These are phyloP conservation scores for Hyles vespertilio DNA, from an alignment of 1,140 invertebrate species.

Conservation along the genomic window DNA sequence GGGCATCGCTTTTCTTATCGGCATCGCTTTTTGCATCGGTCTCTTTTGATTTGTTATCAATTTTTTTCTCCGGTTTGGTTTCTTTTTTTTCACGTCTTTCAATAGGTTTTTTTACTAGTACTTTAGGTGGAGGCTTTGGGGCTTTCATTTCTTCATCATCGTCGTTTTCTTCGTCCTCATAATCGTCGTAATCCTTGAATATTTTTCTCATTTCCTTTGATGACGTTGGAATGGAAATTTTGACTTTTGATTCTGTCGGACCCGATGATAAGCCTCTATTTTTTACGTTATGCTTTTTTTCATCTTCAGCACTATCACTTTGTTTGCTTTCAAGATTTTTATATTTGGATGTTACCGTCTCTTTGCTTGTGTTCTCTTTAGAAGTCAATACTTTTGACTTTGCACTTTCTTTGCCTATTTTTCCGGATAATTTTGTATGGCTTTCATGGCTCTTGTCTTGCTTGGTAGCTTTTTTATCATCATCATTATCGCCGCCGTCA, in stretches of 20 bases:
- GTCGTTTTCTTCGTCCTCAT: neutral
- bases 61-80: neutral
- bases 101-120: too few species aligned
- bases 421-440: neutral
- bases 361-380: conserved; percentile 3
- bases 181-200: neutral
- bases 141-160: neutral
- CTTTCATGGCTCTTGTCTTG: neutral
- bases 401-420: neutral
- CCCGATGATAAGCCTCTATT: too few species aligned
- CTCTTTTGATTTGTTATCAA: neutral
- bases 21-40: too few species aligned
- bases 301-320: neutral
- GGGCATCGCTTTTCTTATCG: neutral
- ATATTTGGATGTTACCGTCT: neutral
- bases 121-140: too few species aligned
- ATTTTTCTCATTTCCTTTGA: neutral
- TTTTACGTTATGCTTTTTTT: too few species aligned
- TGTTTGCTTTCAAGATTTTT: neutral
- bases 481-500: neutral
- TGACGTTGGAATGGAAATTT: neutral
- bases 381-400: neutral
- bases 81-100: neutral
- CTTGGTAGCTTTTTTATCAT: neutral
- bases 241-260: neutral